These are phyloP conservation scores for Augochlora pura DNA, from an alignment of 1,140 invertebrate species.

Conservation along the genomic window DNA sequence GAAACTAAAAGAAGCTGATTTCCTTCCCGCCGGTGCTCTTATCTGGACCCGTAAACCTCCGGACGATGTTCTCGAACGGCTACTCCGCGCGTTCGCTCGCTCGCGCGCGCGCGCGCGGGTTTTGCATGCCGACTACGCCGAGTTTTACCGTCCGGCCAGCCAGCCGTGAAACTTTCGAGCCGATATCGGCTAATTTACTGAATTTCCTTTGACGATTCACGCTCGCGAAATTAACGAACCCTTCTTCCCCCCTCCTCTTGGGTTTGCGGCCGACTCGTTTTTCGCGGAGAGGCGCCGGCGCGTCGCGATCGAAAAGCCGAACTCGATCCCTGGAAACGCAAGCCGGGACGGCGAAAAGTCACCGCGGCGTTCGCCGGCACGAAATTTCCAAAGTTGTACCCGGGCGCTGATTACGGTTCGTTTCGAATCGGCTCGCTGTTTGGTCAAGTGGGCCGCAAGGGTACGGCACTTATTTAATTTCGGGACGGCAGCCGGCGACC, in stretches of 20 bases:
- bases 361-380: background rate
- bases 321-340: background rate
- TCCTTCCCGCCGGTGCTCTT: background rate
- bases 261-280: background rate
- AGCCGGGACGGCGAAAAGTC: background rate
- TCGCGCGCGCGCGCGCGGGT: background rate
- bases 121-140: background rate
- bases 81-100: too few relatives aligned
- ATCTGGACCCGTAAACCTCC: slow-evolving; percentile 29
- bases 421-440: background rate
- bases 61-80: slow-evolving; percentile 32
- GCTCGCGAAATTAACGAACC: slow-evolving; percentile 1
- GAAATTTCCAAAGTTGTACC: slow-evolving; percentile 13
- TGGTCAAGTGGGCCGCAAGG: slow-evolving; percentile 17
- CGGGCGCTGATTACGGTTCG: slow-evolving; percentile 18
- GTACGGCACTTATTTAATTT: background rate
- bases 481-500: background rate
- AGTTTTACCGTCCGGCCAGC: background rate
- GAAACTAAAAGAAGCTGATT: background rate
- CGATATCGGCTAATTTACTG: slow-evolving; percentile 11
- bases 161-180: slow-evolving; percentile 19
- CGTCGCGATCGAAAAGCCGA: background rate
- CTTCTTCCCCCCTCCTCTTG: background rate
- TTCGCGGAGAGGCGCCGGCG: background rate
- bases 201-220: slow-evolving; percentile 15